Base-by-base conservation (phyloP, 2,888 invertebrate species). In the Diarsia rubi region DNA sequence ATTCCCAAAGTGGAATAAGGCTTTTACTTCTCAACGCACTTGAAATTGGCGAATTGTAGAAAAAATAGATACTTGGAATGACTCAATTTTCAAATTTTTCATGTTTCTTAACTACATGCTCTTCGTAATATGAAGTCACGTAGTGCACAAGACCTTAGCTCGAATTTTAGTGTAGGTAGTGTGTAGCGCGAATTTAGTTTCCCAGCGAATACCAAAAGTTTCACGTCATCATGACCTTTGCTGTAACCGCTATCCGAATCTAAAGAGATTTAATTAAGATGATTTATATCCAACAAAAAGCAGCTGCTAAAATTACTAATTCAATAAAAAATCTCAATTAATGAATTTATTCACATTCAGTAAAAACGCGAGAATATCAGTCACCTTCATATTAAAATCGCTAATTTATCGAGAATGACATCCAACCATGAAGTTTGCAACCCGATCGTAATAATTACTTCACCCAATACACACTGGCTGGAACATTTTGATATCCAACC, bases 401-500 rank as follows among this genome's bases (percentile, higher is more conserved):
- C 60, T 81, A 60, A 74, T 31, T 37, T 49, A 14, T 45, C 70
- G 78, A 81, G 85, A 85, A 85, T 85, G 60, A 82, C 79, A 82
- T 57, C 67, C 49, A 57, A 52, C 47, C 62, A 62, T 49, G 45
- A 69, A 75, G 68, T 54, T 62, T 77, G 71, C 57, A 71, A 86
- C 52, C 27, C 49, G 52, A 63, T 68, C 69, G 4, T 70, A 37
- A 19, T 71, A 67, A 72, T 73, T 65, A 74, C 24, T 75, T 78
- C 71, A 78, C 54, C 57, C 42, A 78, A 73, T 63, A 70, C 24
- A 57, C 68, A 14, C 69, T 64, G 82, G 63, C 82, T 62, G 77
- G 60, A 47, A 47, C 0, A 19, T 1, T 44, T 19, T 27, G 5
- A 19, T 12, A 8, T 9, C 0, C 63, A 79, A 67, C 44, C 21